These are phyloP conservation scores for Eurytoma adleriae DNA, from an alignment of 2,888 invertebrate genomes.

Conservation along the genomic window DNA sequence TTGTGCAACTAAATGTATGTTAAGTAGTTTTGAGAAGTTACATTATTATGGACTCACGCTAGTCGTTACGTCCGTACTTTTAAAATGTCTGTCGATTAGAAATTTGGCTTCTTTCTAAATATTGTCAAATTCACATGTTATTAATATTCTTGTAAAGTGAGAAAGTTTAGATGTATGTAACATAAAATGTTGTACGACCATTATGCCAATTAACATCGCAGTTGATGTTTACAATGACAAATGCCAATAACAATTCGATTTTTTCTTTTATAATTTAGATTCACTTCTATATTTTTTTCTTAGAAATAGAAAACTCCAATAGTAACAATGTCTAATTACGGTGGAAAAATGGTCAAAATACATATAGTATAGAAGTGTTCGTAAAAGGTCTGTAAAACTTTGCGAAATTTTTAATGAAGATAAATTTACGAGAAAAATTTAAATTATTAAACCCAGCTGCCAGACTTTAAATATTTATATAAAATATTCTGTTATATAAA, in stretches of 20 bases:
- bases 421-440: slow-evolving; percentile 19
- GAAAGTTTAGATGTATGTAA: slow-evolving; percentile 50
- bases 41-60: slow-evolving; percentile 41
- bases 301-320: background rate
- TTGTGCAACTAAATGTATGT: slow-evolving; percentile 37
- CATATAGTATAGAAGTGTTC: slow-evolving; percentile 11
- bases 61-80: slow-evolving; percentile 32
- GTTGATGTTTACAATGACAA: slow-evolving; percentile 52
- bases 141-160: slow-evolving; percentile 41
- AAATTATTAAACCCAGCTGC: slow-evolving; percentile 46
- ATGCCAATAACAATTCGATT: slow-evolving; percentile 48
- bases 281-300: slow-evolving; percentile 1
- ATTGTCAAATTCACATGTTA: slow-evolving; percentile 38
- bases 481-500: slow-evolving; percentile 36
- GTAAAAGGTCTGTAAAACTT: slow-evolving; percentile 30
- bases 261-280: slow-evolving; percentile 30
- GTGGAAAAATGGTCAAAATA: slow-evolving; percentile 6
- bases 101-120: slow-evolving; percentile 47
- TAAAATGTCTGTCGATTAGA: slow-evolving; percentile 51
- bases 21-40: slow-evolving; percentile 46
- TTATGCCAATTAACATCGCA: slow-evolving; percentile 53
- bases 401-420: slow-evolving; percentile 43
- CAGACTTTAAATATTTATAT: slow-evolving; percentile 42
- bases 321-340: slow-evolving; percentile 10
- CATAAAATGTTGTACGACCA: slow-evolving; percentile 43